phyloP scores from a whole-genome alignment of 1,140 invertebrate genomes.

The Penaeus indicus region DNA sequence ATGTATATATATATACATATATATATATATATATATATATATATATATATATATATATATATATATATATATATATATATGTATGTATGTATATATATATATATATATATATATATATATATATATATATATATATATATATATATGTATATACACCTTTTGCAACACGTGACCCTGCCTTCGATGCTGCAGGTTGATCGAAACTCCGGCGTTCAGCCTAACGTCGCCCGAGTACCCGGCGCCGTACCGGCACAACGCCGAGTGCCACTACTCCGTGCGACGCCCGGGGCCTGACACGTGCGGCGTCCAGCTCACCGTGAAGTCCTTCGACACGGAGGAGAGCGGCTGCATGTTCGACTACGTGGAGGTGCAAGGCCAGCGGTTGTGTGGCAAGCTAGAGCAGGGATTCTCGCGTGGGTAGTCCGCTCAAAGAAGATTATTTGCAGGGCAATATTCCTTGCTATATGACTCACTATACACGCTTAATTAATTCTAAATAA shows the following conservation, averaged over 20 bases:
- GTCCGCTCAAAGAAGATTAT: not conserved
- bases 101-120: too few relatives aligned
- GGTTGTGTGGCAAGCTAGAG: conserved; percentile 37
- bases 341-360: conserved; percentile 59
- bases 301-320: conserved; percentile 36
- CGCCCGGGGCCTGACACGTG: not conserved
- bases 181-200: conserved; percentile 15
- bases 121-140: too few relatives aligned
- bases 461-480: too few relatives aligned
- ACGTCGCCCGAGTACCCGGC: conserved; percentile 29
- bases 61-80: too few relatives aligned
- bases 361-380: conserved; percentile 51
- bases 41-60: too few relatives aligned
- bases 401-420: conserved; percentile 47
- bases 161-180: not conserved
- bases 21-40: too few relatives aligned
- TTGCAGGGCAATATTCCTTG: too few relatives aligned
- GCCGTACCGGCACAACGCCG: conserved; percentile 39
- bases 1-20: too few relatives aligned
- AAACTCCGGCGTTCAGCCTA: conserved; percentile 3
- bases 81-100: too few relatives aligned
- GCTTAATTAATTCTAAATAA: too few relatives aligned
- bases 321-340: conserved; percentile 47
- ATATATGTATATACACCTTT: too few relatives aligned
- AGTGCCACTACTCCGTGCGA: conserved; percentile 34